phyloP scores from a whole-genome alignment of 2,888 invertebrate species.

The Epicampocera succincta region DNA sequence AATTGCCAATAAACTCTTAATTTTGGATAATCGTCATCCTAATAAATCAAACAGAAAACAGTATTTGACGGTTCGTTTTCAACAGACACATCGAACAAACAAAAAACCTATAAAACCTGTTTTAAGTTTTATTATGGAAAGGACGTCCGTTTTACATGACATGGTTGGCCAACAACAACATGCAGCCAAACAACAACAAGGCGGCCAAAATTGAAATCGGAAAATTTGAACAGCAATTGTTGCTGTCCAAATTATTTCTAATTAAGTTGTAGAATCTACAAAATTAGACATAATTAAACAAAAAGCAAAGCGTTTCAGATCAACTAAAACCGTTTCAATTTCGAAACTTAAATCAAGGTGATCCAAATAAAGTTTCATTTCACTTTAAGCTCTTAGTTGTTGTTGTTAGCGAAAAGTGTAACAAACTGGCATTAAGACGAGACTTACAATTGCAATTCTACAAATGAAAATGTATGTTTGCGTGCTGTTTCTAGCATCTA shows the following conservation, averaged over 20 bases:
- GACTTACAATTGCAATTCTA: slow-evolving; percentile 5
- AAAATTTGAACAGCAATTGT: slow-evolving; percentile 24
- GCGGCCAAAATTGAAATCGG: not conserved
- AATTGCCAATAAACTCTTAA: slow-evolving; percentile 61
- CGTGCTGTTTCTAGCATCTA: not conserved
- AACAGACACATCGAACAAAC: not conserved
- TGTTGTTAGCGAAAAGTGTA: not conserved
- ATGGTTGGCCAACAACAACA: slow-evolving; percentile 36
- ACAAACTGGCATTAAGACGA: not conserved
- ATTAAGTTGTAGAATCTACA: slow-evolving; percentile 65
- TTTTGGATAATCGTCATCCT: slow-evolving; percentile 35
- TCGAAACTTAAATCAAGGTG: slow-evolving; percentile 49
- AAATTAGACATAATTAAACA: slow-evolving; percentile 64
- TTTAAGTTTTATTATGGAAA: slow-evolving; percentile 35
- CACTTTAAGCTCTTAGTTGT: slow-evolving; percentile 35
- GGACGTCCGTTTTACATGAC: slow-evolving; percentile 28
- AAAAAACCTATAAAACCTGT: slow-evolving; percentile 23
- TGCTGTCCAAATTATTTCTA: slow-evolving; percentile 55
- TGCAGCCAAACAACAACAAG: slow-evolving; percentile 11
- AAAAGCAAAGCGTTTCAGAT: not conserved
- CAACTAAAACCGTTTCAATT: slow-evolving; percentile 26
- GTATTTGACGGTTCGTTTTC: slow-evolving; percentile 2
- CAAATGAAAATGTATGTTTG: slow-evolving; percentile 8
- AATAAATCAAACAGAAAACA: slow-evolving; percentile 9
- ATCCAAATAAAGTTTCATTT: slow-evolving; percentile 55